phyloP scores from a whole-genome alignment of 2,888 invertebrate species.

The Cerceris rybyensis region DNA sequence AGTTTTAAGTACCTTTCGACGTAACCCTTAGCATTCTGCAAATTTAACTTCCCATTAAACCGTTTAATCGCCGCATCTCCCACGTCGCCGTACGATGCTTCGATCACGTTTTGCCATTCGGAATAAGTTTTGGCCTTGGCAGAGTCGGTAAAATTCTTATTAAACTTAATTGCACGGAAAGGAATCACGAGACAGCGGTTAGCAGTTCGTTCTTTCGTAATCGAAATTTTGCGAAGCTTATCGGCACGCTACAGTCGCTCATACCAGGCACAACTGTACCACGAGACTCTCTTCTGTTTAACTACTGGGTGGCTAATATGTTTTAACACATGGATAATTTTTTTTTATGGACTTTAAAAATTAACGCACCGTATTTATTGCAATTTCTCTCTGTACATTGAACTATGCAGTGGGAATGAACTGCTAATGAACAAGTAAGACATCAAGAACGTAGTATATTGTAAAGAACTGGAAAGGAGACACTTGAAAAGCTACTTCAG shows the following conservation, averaged over 20 bases:
- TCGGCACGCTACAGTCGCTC: slow-evolving; percentile 67
- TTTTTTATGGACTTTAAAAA: too few species aligned
- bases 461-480: too few species aligned
- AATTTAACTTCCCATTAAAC: slow-evolving; percentile 11
- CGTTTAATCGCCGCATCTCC: neutral
- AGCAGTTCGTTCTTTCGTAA: slow-evolving; percentile 35
- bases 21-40: neutral
- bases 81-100: too few species aligned
- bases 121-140: slow-evolving; percentile 3
- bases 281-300: neutral
- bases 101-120: slow-evolving; percentile 9
- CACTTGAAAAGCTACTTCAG: too few species aligned
- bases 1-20: neutral
- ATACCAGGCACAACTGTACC: slow-evolving; percentile 30
- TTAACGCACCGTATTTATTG: too few species aligned
- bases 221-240: slow-evolving; percentile 66
- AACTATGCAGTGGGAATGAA: too few species aligned
- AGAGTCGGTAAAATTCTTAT: slow-evolving; percentile 31
- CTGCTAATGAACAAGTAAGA: too few species aligned
- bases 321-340: too few species aligned
- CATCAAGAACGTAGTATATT: too few species aligned
- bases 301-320: slow-evolving; percentile 5
- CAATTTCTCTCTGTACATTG: too few species aligned
- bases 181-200: slow-evolving; percentile 49
- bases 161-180: slow-evolving; percentile 59